Percentiles rank a stretch among this genome's conserved stretches.
Conservation (phyloP, 1,140 invertebrate genomes). For the Lepidurus apus region DNA sequence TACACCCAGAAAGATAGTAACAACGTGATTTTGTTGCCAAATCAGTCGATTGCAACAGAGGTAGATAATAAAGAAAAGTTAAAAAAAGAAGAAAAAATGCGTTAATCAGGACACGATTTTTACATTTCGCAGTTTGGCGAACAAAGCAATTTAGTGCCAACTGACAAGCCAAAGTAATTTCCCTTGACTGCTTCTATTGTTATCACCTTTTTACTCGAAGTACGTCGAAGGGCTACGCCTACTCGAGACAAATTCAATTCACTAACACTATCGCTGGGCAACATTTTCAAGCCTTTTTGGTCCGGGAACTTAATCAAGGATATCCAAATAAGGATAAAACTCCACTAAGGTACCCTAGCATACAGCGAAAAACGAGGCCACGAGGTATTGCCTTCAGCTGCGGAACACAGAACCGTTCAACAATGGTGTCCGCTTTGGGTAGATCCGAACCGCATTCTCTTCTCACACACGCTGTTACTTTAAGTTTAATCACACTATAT, state of each 20-base stretch:
- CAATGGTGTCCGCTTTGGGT: not conserved
- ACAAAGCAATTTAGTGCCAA: not conserved
- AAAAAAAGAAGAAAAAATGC: too few species aligned
- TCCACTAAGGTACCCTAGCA: not conserved
- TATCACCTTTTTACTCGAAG: constrained; percentile 32
- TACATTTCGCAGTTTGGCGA: not conserved
- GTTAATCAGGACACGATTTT: too few species aligned
- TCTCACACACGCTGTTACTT: not conserved
- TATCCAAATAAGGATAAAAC: not conserved
- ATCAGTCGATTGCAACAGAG: not conserved
- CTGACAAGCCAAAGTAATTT: not conserved
- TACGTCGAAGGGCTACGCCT: constrained; percentile 31
- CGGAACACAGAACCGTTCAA: not conserved
- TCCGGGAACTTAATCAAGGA: not conserved
- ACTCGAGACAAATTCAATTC: constrained; percentile 31
- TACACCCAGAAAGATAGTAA: not conserved
- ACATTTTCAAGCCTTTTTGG: constrained; percentile 22
- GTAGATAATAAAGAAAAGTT: too few species aligned
- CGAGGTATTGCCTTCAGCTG: not conserved
- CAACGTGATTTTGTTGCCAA: constrained; percentile 5
- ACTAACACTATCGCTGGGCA: constrained; percentile 25
- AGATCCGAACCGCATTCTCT: not conserved
- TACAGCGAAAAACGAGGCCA: constrained; percentile 7
- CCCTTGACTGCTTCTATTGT: not conserved
- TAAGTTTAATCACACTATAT: too few species aligned